phyloP scores from a whole-genome alignment of 2,797 vertebrate genomes.

The Linurgus olivaceus region DNA sequence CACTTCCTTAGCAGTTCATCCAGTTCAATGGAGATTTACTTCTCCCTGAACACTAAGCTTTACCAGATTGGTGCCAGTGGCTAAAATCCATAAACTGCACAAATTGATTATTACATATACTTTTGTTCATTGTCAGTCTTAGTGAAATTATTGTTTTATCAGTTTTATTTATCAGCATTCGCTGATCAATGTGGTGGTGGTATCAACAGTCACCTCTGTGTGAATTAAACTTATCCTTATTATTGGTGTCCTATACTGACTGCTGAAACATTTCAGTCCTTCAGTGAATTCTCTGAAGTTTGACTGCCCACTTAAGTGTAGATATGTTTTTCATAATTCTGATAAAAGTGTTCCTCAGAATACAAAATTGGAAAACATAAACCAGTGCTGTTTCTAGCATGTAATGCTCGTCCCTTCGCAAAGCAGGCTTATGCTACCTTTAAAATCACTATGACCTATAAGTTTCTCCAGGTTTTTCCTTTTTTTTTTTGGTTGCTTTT shows the following conservation, averaged over 20 bases:
- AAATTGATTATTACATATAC: not conserved
- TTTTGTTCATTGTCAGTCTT: conserved; percentile 29
- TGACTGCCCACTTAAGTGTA: not conserved
- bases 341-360: not conserved
- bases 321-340: not conserved
- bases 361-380: not conserved
- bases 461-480: not conserved
- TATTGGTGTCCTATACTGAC: not conserved
- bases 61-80: not conserved
- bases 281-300: not conserved
- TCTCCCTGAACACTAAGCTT: not conserved
- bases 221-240: conserved; percentile 48
- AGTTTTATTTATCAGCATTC: conserved; percentile 55
- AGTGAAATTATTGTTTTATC: conserved; percentile 18
- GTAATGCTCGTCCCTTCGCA: not conserved
- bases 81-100: conserved; percentile 16
- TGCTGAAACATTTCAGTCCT: conserved; percentile 36
- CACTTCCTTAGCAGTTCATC: not conserved
- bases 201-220: conserved; percentile 6
- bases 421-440: not conserved
- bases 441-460: not conserved
- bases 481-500: not conserved
- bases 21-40: conserved; percentile 1
- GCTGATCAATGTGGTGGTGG: conserved; percentile 46
- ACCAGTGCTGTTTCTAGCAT: not conserved